A percentile compares a stretch with the other conserved stretches of the same genome.
These are phyloP conservation scores for Apostichopus californicus DNA, from an alignment of 35 echinoderm and acorn worm genomes.

Conservation along the genomic window DNA sequence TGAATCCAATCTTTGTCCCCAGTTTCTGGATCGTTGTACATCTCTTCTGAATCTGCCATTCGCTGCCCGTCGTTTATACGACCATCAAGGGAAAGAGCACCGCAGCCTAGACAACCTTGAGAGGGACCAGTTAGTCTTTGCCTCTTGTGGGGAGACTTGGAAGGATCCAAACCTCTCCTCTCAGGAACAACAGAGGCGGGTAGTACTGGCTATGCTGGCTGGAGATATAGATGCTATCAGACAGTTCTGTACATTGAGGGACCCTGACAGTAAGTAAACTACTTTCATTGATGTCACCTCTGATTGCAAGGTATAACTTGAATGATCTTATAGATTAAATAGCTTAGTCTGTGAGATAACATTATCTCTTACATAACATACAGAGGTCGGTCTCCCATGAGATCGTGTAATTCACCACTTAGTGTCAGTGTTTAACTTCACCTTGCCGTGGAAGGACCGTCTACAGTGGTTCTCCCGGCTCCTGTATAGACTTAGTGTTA, in stretches of 20 bases:
- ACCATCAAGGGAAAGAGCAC: conserved; percentile 74
- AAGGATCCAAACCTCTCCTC: conserved; percentile 77
- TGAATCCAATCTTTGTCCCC: background rate
- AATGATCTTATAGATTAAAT: too few relatives aligned
- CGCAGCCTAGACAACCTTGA: conserved; percentile 61
- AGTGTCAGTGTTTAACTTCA: too few relatives aligned
- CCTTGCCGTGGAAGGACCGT: too few relatives aligned
- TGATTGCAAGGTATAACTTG: too few relatives aligned
- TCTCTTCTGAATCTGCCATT: conserved; percentile 83
- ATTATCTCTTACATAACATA: too few relatives aligned
- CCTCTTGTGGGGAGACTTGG: conserved; percentile 89
- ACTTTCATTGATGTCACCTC: too few relatives aligned
- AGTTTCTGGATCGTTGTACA: conserved; percentile 96
- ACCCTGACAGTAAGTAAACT: conserved; percentile 66
- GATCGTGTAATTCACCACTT: too few relatives aligned
- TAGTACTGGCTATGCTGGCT: conserved; percentile 79
- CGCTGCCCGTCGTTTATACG: conserved; percentile 86
- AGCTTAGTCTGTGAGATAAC: too few relatives aligned
- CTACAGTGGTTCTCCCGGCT: too few relatives aligned
- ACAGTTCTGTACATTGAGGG: conserved; percentile 79
- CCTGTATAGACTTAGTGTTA: too few relatives aligned
- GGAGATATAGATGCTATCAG: conserved; percentile 90
- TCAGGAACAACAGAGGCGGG: conserved; percentile 87
- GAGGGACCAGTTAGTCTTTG: conserved; percentile 84
- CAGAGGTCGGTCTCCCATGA: too few relatives aligned